Percentiles rank a stretch among this genome's conserved stretches.
These are phyloP conservation scores for Dolichopus griseipennis DNA, from an alignment of 2,888 invertebrate genomes.

Conservation along the genomic window DNA sequence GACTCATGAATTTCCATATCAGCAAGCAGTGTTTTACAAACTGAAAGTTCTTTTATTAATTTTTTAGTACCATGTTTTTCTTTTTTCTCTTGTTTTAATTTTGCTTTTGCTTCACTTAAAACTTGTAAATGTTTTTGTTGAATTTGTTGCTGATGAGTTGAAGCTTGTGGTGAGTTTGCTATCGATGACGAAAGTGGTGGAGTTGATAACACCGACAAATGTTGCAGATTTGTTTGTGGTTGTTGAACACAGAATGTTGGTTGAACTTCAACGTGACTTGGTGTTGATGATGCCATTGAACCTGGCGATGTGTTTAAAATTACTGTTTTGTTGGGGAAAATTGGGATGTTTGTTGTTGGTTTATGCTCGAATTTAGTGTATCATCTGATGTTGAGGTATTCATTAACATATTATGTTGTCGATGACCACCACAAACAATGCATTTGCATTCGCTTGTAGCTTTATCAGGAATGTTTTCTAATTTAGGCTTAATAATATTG, in stretches of 20 bases:
- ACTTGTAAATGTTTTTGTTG: slow-evolving; percentile 36
- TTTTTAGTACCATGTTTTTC: slow-evolving; percentile 50
- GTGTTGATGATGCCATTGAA: slow-evolving; percentile 7
- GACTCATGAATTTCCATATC: slow-evolving; percentile 90
- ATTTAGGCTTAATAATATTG: slow-evolving; percentile 93
- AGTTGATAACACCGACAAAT: neutral
- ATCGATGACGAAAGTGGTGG: neutral
- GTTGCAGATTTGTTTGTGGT: slow-evolving; percentile 21
- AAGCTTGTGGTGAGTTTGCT: neutral
- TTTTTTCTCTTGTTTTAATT: slow-evolving; percentile 42
- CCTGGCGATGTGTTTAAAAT: slow-evolving; percentile 4
- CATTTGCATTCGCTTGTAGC: no score
- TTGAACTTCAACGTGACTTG: slow-evolving; percentile 17
- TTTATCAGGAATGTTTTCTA: slow-evolving; percentile 94
- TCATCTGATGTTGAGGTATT: neutral
- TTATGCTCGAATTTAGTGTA: neutral
- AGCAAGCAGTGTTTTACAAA: slow-evolving; percentile 69
- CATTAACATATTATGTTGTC: neutral
- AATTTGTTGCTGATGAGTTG: slow-evolving; percentile 27
- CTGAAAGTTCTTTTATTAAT: slow-evolving; percentile 64
- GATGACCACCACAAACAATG: no score
- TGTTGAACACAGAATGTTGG: slow-evolving; percentile 24
- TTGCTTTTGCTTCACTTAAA: slow-evolving; percentile 42
- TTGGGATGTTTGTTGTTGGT: neutral
- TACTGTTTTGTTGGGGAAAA: neutral